These are phyloP conservation scores for Acronicta alni DNA, from an alignment of 2,888 invertebrate genomes.

Conservation along the genomic window DNA sequence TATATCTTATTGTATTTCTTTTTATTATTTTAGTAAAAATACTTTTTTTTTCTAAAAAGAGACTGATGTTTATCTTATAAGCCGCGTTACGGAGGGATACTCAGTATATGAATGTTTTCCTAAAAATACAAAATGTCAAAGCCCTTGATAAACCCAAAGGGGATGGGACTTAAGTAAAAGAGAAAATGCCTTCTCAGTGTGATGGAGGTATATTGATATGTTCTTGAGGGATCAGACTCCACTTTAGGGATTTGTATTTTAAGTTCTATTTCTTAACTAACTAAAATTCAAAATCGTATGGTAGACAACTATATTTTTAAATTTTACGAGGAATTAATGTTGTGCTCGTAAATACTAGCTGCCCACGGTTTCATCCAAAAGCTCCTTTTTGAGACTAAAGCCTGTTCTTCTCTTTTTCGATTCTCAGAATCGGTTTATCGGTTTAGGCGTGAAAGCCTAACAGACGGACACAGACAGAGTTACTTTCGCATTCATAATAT, in stretches of 20 bases:
- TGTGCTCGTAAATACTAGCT: too few species aligned
- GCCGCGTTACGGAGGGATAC: neutral
- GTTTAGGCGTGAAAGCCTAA: too few species aligned
- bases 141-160: slow-evolving; percentile 36
- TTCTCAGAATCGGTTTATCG: too few species aligned
- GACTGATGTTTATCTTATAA: slow-evolving; percentile 18
- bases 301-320: too few species aligned
- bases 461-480: too few species aligned
- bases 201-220: slow-evolving; percentile 29
- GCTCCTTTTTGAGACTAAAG: too few species aligned
- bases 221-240: slow-evolving; percentile 12
- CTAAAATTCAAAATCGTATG: too few species aligned
- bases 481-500: neutral
- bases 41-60: neutral
- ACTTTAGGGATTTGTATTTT: slow-evolving; percentile 19
- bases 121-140: slow-evolving; percentile 34
- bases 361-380: too few species aligned
- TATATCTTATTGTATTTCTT: too few species aligned
- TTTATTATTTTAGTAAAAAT: neutral
- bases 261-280: neutral
- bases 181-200: slow-evolving; percentile 25
- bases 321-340: too few species aligned
- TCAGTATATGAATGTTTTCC: slow-evolving; percentile 21
- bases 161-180: slow-evolving; percentile 27
- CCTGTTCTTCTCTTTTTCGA: too few species aligned